Conservation (phyloP, 2,113 vertebrate genomes). For the human (Homo sapiens) region GRCh38 chr11:59009501-59010000, state of each 20-base stretch:
- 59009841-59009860: background rate
- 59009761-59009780: background rate
- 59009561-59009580: background rate
- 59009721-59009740: background rate
- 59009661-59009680: background rate
- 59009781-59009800: background rate
- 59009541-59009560: background rate
- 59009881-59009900: background rate
- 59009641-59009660: background rate
- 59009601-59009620: background rate
- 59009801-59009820: background rate
- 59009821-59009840: background rate
- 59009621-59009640: background rate
- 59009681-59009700: background rate
- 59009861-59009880: background rate
- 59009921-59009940: background rate
- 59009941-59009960: background rate
- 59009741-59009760: background rate
- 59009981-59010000: background rate
- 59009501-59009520: background rate
- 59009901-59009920: background rate
- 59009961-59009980: background rate
- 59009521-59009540: background rate
- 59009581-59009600: background rate
- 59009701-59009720: background rate